A percentile compares a stretch with the other conserved stretches of the same genome.
These are phyloP conservation scores for Ips nitidus DNA, from an alignment of 1,140 invertebrate genomes.

Conservation along the genomic window DNA sequence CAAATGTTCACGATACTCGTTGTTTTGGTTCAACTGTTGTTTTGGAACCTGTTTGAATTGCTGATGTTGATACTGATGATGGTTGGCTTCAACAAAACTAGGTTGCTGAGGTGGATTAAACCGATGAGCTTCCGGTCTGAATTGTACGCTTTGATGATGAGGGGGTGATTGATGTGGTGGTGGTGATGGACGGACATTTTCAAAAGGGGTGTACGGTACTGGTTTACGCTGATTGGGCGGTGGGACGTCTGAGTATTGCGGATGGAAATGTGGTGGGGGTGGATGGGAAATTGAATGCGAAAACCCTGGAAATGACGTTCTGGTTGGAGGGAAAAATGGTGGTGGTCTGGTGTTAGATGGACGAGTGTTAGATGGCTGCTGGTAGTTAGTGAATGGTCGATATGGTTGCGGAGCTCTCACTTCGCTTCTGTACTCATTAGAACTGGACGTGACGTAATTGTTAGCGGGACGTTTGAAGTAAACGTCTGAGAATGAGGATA, in stretches of 20 bases:
- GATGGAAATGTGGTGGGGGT: conserved; percentile 36
- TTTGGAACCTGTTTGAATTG: conserved; percentile 31
- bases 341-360: conserved; percentile 39
- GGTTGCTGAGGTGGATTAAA: conserved; percentile 40
- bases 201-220: conserved; percentile 47
- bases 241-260: conserved; percentile 20
- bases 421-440: conserved; percentile 41
- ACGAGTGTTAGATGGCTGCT: conserved; percentile 42
- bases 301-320: conserved; percentile 38
- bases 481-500: conserved; percentile 43
- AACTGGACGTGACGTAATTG: conserved; percentile 47
- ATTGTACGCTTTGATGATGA: conserved; percentile 48
- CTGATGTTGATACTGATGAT: conserved; percentile 14
- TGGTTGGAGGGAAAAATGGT: conserved; percentile 38
- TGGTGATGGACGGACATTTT: conserved; percentile 33
- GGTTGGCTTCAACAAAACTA: conserved; percentile 24
- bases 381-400: conserved; percentile 50
- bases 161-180: conserved; percentile 53
- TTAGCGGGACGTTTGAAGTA: conserved; percentile 36
- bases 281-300: conserved; percentile 40
- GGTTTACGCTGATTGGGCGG: conserved; percentile 51
- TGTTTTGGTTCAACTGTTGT: conserved; percentile 32
- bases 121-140: conserved; percentile 50
- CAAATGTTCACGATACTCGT: conserved; percentile 40
- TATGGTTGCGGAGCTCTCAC: conserved; percentile 47